phyloP scores from a whole-genome alignment of 2,113 vertebrate species.

The Petromus typicus region DNA sequence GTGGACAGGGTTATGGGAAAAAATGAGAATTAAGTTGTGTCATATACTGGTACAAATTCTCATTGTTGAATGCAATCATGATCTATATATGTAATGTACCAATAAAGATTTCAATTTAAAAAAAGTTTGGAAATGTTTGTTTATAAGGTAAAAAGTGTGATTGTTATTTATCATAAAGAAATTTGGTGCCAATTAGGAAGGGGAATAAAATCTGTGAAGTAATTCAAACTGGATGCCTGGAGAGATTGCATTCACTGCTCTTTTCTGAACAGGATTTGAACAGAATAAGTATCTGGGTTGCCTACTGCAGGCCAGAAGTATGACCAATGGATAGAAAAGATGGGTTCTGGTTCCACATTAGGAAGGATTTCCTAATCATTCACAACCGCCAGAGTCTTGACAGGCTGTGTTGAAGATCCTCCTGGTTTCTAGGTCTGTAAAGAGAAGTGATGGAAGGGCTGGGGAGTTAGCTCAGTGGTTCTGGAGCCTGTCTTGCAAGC shows the following conservation, averaged over 20 bases:
- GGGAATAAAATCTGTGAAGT: slow-evolving; percentile 35
- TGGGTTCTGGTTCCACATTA: background rate
- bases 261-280: background rate
- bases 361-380: background rate
- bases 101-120: no score
- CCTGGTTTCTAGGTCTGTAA: background rate
- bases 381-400: background rate
- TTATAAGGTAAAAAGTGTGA: slow-evolving; percentile 35
- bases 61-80: no score
- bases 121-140: slow-evolving; percentile 24
- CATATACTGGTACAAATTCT: no score
- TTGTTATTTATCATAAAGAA: slow-evolving; percentile 7
- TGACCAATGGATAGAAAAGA: background rate
- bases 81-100: no score
- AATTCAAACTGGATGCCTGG: slow-evolving; percentile 41
- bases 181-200: slow-evolving; percentile 1
- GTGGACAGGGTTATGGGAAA: no score
- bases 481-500: no score
- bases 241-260: slow-evolving; percentile 18
- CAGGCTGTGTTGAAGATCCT: background rate
- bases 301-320: background rate
- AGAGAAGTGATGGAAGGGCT: background rate
- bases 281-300: background rate
- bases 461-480: no score
- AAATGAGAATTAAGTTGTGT: no score